A percentile compares a stretch with the other conserved stretches of the same genome.
phyloP scores from a whole-genome alignment of 1,140 invertebrate genomes.

The Monomorium pharaonis region DNA sequence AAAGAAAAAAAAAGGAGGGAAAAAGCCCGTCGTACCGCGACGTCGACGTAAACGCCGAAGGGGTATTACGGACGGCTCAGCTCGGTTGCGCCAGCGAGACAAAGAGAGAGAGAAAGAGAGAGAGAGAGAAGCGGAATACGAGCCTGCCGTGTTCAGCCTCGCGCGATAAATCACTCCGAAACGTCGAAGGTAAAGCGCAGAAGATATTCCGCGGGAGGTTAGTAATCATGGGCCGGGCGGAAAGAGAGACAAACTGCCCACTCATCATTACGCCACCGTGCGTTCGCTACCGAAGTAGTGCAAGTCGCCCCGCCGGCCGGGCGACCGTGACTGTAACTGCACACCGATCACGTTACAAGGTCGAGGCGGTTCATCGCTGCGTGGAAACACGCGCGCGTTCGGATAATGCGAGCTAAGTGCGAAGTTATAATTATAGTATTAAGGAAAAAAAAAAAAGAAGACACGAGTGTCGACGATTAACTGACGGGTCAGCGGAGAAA shows the following conservation, averaged over 20 bases:
- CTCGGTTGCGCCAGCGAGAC: constrained; percentile 6
- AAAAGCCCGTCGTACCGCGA: neutral
- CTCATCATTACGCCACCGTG: constrained; percentile 65
- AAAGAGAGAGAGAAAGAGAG: too few relatives aligned
- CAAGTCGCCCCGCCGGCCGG: constrained; percentile 20
- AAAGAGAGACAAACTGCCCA: constrained; percentile 64
- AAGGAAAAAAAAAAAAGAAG: constrained; percentile 25
- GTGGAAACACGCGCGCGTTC: constrained; percentile 1
- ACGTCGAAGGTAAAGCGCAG: constrained; percentile 57
- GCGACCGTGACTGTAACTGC: constrained; percentile 60
- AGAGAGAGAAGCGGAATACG: neutral
- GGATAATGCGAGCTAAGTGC: neutral
- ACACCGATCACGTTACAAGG: constrained; percentile 35
- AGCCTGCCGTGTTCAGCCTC: neutral
- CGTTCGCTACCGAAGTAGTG: constrained; percentile 57
- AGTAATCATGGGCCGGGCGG: constrained; percentile 50
- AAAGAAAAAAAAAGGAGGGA: neutral
- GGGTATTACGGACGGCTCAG: constrained; percentile 28
- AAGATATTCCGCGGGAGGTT: constrained; percentile 42
- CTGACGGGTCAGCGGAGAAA: neutral
- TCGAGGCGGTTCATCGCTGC: constrained; percentile 20
- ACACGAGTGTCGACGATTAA: neutral
- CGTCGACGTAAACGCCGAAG: constrained; percentile 22
- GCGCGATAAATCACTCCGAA: constrained; percentile 61
- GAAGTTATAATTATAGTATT: neutral